phyloP scores from a whole-genome alignment of 2,113 vertebrate species.

The Phyllostomus discolor region DNA sequence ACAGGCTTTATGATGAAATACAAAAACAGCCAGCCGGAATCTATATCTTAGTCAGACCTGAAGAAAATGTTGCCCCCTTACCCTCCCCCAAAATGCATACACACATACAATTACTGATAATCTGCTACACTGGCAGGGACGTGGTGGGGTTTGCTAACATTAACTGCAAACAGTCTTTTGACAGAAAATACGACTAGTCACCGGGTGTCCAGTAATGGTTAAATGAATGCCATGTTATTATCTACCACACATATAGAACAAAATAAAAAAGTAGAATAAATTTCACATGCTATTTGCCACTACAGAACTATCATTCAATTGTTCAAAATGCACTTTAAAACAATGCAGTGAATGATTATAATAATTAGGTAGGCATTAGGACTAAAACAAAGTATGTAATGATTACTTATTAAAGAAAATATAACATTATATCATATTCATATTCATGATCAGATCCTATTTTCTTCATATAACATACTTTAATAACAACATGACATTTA shows the following conservation, averaged over 20 bases:
- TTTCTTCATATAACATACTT: slow-evolving; percentile 65
- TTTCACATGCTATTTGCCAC: slow-evolving; percentile 80
- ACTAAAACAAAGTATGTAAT: slow-evolving; percentile 72
- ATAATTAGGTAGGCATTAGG: slow-evolving; percentile 61
- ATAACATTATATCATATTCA: slow-evolving; percentile 63
- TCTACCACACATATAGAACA: slow-evolving; percentile 90
- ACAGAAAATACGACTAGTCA: slow-evolving; percentile 90
- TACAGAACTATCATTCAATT: slow-evolving; percentile 73
- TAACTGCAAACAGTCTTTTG: slow-evolving; percentile 94
- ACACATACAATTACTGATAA: slow-evolving; percentile 96
- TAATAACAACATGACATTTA: slow-evolving; percentile 47
- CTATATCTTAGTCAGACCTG: slow-evolving; percentile 93
- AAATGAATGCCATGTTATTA: slow-evolving; percentile 91
- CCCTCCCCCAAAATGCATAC: slow-evolving; percentile 91
- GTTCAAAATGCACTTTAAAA: slow-evolving; percentile 69
- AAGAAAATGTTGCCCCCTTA: slow-evolving; percentile 90
- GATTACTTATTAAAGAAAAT: slow-evolving; percentile 69
- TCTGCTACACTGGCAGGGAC: slow-evolving; percentile 92
- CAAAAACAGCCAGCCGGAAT: slow-evolving; percentile 94
- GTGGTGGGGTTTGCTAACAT: slow-evolving; percentile 93
- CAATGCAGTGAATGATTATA: slow-evolving; percentile 73
- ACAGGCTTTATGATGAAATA: slow-evolving; percentile 93
- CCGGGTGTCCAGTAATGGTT: slow-evolving; percentile 93
- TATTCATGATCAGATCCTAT: slow-evolving; percentile 59
- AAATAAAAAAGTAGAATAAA: slow-evolving; percentile 85